Percentiles rank a stretch among this genome's conserved stretches.
These are phyloP conservation scores for Jordanella pulchra DNA, from an alignment of 2,797 vertebrate genomes.

Conservation along the genomic window DNA sequence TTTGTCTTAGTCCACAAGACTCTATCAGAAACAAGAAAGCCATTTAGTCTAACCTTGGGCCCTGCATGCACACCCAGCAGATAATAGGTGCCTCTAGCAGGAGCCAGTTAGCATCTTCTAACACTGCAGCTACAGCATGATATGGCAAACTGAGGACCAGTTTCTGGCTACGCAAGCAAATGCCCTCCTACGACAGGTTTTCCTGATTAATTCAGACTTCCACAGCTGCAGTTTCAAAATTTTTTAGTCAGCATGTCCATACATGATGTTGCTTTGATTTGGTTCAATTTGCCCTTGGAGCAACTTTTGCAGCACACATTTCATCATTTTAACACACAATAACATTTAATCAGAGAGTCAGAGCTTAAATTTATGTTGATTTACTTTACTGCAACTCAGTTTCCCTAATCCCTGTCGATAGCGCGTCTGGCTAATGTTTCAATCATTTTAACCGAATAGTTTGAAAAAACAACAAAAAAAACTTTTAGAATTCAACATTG, in stretches of 20 bases:
- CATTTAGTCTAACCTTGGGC: constrained; percentile 71
- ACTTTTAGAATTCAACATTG: constrained; percentile 23
- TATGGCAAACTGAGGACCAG: constrained; percentile 35
- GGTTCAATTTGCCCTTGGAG: background rate
- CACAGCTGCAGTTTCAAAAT: constrained; percentile 17
- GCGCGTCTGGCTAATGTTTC: constrained; percentile 37
- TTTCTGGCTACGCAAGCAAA: constrained; percentile 36
- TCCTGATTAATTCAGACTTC: constrained; percentile 28
- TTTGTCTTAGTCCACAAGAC: constrained; percentile 37
- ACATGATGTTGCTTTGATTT: background rate
- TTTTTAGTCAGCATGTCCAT: background rate
- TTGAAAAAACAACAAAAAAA: constrained; percentile 50
- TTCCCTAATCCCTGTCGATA: constrained; percentile 34
- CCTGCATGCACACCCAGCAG: constrained; percentile 56
- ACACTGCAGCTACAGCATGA: constrained; percentile 57
- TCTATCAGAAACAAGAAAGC: constrained; percentile 45
- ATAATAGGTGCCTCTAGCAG: constrained; percentile 64
- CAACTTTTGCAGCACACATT: constrained; percentile 16
- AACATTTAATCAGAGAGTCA: constrained; percentile 47
- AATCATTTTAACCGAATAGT: constrained; percentile 35
- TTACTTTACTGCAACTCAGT: constrained; percentile 35
- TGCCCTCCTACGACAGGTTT: background rate
- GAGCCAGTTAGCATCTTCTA: constrained; percentile 60
- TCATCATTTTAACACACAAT: constrained; percentile 24
- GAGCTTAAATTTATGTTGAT: constrained; percentile 27